Evolutionary conservation across 2,113 vertebrate genomes (phyloP).

Genomic region (Varanus komodoensis): DNA sequence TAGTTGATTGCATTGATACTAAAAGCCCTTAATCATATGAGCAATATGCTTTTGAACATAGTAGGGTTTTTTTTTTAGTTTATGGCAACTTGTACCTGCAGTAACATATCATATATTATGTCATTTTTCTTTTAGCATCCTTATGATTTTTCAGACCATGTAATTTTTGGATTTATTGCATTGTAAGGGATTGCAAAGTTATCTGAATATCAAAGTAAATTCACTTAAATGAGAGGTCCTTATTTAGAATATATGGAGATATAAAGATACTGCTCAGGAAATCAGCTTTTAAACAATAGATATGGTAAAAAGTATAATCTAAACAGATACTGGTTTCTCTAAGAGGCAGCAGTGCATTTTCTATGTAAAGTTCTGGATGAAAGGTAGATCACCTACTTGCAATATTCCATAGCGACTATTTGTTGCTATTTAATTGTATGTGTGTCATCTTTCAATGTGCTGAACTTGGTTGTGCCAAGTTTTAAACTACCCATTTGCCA

Average conservation of each 20-base stretch:
- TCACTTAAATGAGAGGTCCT: constrained; percentile 39
- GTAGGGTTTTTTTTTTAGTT: constrained; percentile 10
- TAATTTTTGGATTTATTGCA: constrained; percentile 1
- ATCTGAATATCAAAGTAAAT: constrained; percentile 9
- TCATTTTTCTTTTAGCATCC: background rate
- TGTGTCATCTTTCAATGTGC: constrained; percentile 3
- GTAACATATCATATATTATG: background rate
- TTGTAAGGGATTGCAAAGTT: constrained; percentile 10
- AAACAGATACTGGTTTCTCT: constrained; percentile 10
- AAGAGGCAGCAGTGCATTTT: constrained; percentile 36
- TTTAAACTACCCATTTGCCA: background rate
- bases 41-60: constrained; percentile 42
- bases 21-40: constrained; percentile 37
- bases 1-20: constrained; percentile 28
- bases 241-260: background rate
- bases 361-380: background rate
- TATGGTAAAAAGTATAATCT: constrained; percentile 37
- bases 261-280: constrained; percentile 25
- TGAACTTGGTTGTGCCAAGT: background rate
- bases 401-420: constrained; percentile 24
- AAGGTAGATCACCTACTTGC: constrained; percentile 24
- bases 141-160: constrained; percentile 8
- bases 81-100: background rate
- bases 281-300: constrained; percentile 42
- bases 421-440: constrained; percentile 19